Evolutionary conservation across 2,113 vertebrate species (phyloP), one percentile per base, ranked within the genome.

Genomic region (Elgaria multicarinata): DNA sequence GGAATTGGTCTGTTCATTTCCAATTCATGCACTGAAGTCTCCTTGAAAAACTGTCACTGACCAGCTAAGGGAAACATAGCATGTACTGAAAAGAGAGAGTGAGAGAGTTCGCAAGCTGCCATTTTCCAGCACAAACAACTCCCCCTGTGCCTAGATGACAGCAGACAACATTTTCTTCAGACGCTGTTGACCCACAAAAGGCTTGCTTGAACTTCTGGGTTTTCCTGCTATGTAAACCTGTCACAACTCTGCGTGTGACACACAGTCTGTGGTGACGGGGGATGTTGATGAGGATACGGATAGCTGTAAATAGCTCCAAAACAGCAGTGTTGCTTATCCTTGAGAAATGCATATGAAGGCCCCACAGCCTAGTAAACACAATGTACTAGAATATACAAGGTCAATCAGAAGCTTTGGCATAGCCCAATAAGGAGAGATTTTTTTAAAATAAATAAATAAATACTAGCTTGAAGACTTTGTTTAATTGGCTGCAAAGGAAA

Each of bases 141-240:
- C n/a, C 44, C 81, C n/a, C 31, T 67, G 58, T 78, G 71, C 64
- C 72, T 69, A 78, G 78, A 84, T 89, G 88, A 89, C 88, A 89
- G 55, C 72, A 39, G 39, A 83, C 87, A 89, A 36, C 81, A 77
- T 67, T 89, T 77, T 66, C 81, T 84, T 84, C 46, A 18, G 58
- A 67, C n/a, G 62, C 58, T 84, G 88, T 62, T 89, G 88, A 89
- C 82, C 88, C 88, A 77, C 88, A 89, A 84, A 84, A 69, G 42
- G 64, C 55, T 84, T 77, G 72, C 74, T 78, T 89, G 82, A 83
- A 84, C 44, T 69, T 77, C 46, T 77, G 62, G 44, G 26, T 67
- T 77, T 78, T 42, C 75, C 42, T 78, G 88, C 88, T 36, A 84
- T 78, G 81, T 84, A 89, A 87, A 84, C 44, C 81, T 77, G 58